Base-by-base conservation (phyloP, 2,113 vertebrate genomes). In the Egretta garzetta region DNA sequence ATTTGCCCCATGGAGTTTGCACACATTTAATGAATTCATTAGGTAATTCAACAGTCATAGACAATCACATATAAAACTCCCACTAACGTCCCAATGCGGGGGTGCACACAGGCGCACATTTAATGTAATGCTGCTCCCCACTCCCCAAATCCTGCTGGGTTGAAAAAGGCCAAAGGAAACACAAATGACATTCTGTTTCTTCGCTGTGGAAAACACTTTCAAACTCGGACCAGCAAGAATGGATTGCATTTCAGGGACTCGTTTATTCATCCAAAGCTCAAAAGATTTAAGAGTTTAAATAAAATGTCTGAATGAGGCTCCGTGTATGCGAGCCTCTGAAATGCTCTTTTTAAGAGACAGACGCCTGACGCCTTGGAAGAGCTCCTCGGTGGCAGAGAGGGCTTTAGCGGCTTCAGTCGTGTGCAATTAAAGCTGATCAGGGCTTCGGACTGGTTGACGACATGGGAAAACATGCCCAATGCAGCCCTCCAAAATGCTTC, bases 201-300 rank as follows among this genome's bases (percentile, higher is more conserved):
- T 85, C 66, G 43, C 49, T 26, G 49, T 68, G 59, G 96, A 95
- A 97, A 89, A 56, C 32, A 43, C 82, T 98, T 97, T 87, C 87
- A 97, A 98, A 80, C 58, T 86, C 96, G 71, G 68, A 89, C 45
- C 30, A 4, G 81, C 86, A 95, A 91, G 96, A 88, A 96, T 79
- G 82, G 74, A 64, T 91, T 98, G 73, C 66, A n/a, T 96, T 96
- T 94, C 95, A 97, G 90, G 94, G 90, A 80, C 91, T 90, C 81
- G 81, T 90, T 95, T 96, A 76, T 66, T 59, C 90, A 63, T 28
- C 58, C 3, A 8, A 93, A 90, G 76, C 96, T 94, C 96, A 94
- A 96, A 97, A 93, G 96, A 97, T 98, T 91, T 94, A 97, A 86
- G 82, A 94, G 63, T 96, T 98, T 88, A 96, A 96, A 96, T 97